Evolutionary conservation across 2,888 invertebrate species (phyloP).

Genomic region (Callyntrura guangdongensis): DNA sequence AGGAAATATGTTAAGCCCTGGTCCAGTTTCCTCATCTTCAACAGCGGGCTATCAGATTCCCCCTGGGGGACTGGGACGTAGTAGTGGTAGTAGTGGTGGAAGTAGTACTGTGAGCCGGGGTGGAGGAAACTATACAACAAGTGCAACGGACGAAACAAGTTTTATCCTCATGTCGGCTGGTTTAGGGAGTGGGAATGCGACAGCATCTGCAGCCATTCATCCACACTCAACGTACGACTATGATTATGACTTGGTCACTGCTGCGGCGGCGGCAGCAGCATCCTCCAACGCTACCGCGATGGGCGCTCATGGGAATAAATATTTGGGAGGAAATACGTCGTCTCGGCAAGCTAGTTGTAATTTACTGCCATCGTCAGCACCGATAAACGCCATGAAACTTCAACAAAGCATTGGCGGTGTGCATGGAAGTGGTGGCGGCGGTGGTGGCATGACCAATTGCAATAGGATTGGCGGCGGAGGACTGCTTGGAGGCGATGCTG

Average conservation of each 20-base stretch:
- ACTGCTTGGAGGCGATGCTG: constrained; percentile 62
- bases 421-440: constrained; percentile 48
- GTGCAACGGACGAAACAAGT: constrained; percentile 76
- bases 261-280: constrained; percentile 66
- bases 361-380: constrained; percentile 69
- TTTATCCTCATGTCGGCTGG: constrained; percentile 78
- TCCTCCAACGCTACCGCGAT: constrained; percentile 36
- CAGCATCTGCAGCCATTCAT: constrained; percentile 79
- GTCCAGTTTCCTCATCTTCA: constrained; percentile 79
- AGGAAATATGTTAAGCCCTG: constrained; percentile 76
- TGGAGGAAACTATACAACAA: constrained; percentile 75
- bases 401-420: constrained; percentile 61
- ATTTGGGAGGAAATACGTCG: constrained; percentile 75
- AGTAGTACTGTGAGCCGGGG: constrained; percentile 65
- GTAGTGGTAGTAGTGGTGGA: constrained; percentile 76
- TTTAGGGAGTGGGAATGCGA: constrained; percentile 75
- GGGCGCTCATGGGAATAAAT: constrained; percentile 77
- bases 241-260: constrained; percentile 78
- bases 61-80: constrained; percentile 76
- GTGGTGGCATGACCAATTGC: constrained; percentile 50
- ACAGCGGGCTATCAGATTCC: constrained; percentile 79
- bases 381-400: constrained; percentile 74
- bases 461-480: constrained; percentile 52
- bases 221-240: constrained; percentile 78
- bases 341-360: constrained; percentile 70